Percentiles rank a stretch among this genome's conserved stretches.
phyloP scores from a whole-genome alignment of 2,113 vertebrate species.

The Actenoides lindsayi region DNA sequence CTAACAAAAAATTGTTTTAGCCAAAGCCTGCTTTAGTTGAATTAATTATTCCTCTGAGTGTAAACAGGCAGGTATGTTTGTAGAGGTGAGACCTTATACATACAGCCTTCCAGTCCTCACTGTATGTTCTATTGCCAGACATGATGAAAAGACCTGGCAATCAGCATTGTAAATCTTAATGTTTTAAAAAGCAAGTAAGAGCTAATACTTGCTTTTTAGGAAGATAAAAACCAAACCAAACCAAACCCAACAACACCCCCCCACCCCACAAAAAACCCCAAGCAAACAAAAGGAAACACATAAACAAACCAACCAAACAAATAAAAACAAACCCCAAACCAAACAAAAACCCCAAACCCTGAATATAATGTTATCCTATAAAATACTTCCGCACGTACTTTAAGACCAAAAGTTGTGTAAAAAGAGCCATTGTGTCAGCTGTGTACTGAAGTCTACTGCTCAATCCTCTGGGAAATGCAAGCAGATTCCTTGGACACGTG shows the following conservation, averaged over 20 bases:
- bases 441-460: background rate
- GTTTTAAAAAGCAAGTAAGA: background rate
- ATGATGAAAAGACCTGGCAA: background rate
- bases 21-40: background rate
- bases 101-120: background rate
- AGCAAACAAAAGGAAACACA: too few relatives aligned
- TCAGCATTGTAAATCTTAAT: background rate
- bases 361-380: background rate
- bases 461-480: background rate
- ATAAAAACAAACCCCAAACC: too few relatives aligned
- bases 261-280: too few relatives aligned
- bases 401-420: background rate
- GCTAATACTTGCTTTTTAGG: background rate
- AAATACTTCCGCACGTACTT: background rate
- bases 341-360: background rate
- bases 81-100: accelerated
- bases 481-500: background rate
- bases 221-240: background rate
- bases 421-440: background rate
- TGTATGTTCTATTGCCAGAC: background rate
- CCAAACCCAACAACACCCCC: too few relatives aligned
- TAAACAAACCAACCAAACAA: background rate
- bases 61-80: background rate
- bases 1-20: background rate
- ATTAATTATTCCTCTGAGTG: background rate